A percentile compares a stretch with the other conserved stretches of the same genome.
Evolutionary conservation across 2,888 invertebrate genomes (phyloP).

Genomic region (Drosophila melanosoma): DNA sequence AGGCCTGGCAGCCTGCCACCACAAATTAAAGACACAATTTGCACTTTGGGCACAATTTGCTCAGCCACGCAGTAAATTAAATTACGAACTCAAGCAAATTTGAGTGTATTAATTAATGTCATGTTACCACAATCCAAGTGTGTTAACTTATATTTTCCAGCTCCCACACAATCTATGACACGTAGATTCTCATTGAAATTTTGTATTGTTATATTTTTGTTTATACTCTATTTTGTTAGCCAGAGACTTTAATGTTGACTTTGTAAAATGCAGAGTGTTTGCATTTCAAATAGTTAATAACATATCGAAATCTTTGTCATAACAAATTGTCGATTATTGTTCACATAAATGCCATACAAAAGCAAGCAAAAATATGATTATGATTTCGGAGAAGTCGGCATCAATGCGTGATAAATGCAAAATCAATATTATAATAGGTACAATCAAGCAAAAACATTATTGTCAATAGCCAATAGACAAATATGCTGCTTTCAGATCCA

Average conservation of each 20-base stretch:
- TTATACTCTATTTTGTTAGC: neutral
- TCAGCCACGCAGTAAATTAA: constrained; percentile 33
- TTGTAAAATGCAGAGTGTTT: neutral
- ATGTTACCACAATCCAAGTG: neutral
- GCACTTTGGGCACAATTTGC: constrained; percentile 17
- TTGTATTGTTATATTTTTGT: neutral
- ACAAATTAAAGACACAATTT: constrained; percentile 31
- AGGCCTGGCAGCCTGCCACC: neutral
- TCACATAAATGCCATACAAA: neutral
- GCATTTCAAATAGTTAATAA: neutral
- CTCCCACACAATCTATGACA: neutral
- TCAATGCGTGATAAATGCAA: neutral
- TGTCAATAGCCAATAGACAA: neutral
- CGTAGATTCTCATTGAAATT: neutral
- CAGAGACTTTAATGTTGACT: neutral
- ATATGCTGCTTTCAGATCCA: neutral
- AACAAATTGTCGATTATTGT: neutral
- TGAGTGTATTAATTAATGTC: constrained; percentile 5
- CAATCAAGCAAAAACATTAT: neutral
- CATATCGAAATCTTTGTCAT: neutral
- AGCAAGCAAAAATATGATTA: neutral
- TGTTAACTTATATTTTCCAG: neutral
- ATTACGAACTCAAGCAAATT: constrained; percentile 17
- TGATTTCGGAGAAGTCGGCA: neutral
- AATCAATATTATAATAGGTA: neutral